A percentile compares a stretch with the other conserved stretches of the same genome.
Evolutionary conservation across 1,140 invertebrate species (phyloP).

Genomic region (Drosophila simulans): DNA sequence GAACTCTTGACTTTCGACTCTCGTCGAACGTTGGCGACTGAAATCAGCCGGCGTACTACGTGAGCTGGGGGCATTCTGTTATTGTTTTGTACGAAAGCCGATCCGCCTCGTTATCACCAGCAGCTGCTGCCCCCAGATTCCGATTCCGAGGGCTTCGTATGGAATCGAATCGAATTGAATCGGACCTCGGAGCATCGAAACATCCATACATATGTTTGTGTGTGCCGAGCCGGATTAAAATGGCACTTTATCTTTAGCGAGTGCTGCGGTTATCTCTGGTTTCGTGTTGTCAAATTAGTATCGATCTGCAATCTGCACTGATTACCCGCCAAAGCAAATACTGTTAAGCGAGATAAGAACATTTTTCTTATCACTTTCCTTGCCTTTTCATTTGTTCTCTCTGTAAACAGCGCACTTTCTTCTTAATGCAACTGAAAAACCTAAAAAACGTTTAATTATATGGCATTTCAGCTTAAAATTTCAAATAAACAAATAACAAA

Average conservation of each 20-base stretch:
- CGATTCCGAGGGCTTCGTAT: slow-evolving; percentile 13
- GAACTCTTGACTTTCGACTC: slow-evolving; percentile 17
- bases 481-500: too few relatives aligned
- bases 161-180: slow-evolving; percentile 12
- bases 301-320: slow-evolving; percentile 39
- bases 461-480: too few relatives aligned
- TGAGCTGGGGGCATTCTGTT: slow-evolving; percentile 41
- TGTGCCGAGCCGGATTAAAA: slow-evolving; percentile 4
- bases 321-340: slow-evolving; percentile 27
- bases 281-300: slow-evolving; percentile 27
- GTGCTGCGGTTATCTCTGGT: slow-evolving; percentile 33
- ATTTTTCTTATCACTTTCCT: background rate
- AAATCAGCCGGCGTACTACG: slow-evolving; percentile 49
- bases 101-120: slow-evolving; percentile 36
- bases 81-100: slow-evolving; percentile 47
- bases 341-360: slow-evolving; percentile 17
- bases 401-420: slow-evolving; percentile 3
- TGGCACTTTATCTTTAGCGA: slow-evolving; percentile 7
- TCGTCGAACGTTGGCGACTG: slow-evolving; percentile 21
- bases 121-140: slow-evolving; percentile 21
- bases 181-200: slow-evolving; percentile 15
- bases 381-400: background rate
- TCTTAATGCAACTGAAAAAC: background rate
- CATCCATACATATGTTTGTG: slow-evolving; percentile 1
- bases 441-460: too few relatives aligned